Conservation (phyloP, 2,113 vertebrate species). For the Entosphenus tridentatus region DNA sequence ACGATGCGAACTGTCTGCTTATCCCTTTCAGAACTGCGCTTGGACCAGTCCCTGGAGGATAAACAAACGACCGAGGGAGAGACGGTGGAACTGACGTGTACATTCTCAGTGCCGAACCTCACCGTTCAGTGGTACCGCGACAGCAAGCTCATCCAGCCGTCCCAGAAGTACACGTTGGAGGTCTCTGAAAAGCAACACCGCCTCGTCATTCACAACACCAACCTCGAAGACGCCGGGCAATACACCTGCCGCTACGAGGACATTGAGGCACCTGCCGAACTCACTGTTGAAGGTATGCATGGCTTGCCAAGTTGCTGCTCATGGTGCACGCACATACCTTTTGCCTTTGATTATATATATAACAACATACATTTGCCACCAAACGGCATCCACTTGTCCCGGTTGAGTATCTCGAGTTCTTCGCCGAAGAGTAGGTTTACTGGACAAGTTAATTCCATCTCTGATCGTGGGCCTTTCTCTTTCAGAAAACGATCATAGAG, state of each 20-base stretch:
- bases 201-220: conserved; percentile 57
- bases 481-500: too few species aligned
- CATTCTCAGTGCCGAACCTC: conserved; percentile 70
- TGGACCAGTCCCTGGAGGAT: conserved; percentile 63
- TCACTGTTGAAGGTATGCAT: conserved; percentile 65
- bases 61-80: conserved; percentile 69
- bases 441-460: too few species aligned
- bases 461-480: too few species aligned
- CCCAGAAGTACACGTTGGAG: conserved; percentile 46
- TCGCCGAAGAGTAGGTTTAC: too few species aligned
- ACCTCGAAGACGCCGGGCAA: conserved; percentile 56
- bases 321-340: too few species aligned
- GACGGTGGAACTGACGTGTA: conserved; percentile 50
- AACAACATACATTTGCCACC: too few species aligned
- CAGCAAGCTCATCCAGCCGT: conserved; percentile 48
- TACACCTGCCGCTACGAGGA: conserved; percentile 57
- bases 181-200: conserved; percentile 69
- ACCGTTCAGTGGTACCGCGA: conserved; percentile 73
- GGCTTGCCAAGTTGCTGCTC: too few species aligned
- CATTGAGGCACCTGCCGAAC: conserved; percentile 58
- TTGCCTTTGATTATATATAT: too few species aligned
- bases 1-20: conserved; percentile 9
- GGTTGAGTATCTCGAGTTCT: too few species aligned
- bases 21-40: conserved; percentile 36
- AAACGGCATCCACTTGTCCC: too few species aligned